Base-by-base conservation (phyloP, 1,140 invertebrate species). In the Atta colombica region DNA sequence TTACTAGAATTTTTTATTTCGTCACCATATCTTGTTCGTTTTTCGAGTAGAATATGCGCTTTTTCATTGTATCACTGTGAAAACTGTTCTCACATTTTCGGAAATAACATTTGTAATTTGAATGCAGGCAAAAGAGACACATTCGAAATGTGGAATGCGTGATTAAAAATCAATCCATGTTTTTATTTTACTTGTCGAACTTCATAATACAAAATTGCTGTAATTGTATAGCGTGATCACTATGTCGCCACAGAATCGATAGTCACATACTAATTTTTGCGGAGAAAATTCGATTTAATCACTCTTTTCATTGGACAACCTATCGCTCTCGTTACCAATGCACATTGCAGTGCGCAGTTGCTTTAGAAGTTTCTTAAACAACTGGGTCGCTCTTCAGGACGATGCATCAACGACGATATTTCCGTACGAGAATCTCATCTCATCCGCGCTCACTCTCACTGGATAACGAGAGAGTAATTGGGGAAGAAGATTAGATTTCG, bases 401-500 rank as follows among this genome's bases (percentile, higher is more conserved):
- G 65, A 16, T 49, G 53, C 65, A 55, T 86, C 68, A 74, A 49
- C 53, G 66, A 66, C 55, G 61, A 60, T 53, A 80, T 75, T 82
- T 71, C 72, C 77, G 35, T 49, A 39, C 55, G 61, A 28, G 77
- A 77, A 74, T 87, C 88, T 90, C 88, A 84, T 87, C 85, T 61
- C 51, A 39, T 84, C 69, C 81, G n/a, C 61, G 68, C 71, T 55
- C 53, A 21, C 39, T 45, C 28, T 25, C 77, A 82, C 39, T 88
- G 71, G 85, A 87, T 90, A 89, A 89, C 88, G 71, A 75, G 89
- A 87, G 85, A 78, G 81, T 90, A 90, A 90, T 89, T 89, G 85
- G 66, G 66, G 35, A 45, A 58, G 85, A 53, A 89, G 88, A 90
- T 89, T 87, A 90, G 89, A 90, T 90, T 77, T 78, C 31, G 85